Evolutionary conservation across 2,888 invertebrate genomes (phyloP).

Genomic region (Gibbula magus): DNA sequence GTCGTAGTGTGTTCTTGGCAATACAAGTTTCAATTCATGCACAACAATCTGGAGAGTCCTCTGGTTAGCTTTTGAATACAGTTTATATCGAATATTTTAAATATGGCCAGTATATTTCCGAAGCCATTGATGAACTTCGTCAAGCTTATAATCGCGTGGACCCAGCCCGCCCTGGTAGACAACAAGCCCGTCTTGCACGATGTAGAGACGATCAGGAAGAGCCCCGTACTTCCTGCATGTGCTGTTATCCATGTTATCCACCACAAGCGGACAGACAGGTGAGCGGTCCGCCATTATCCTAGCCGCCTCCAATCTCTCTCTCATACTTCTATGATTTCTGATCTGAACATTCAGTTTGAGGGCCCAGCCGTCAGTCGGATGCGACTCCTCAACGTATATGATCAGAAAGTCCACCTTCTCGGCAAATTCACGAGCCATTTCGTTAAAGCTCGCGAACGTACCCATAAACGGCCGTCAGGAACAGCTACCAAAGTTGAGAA

Average conservation of each 20-base stretch:
- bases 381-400: constrained; percentile 70
- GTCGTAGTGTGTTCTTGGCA: too few relatives aligned
- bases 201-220: constrained; percentile 63
- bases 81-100: too few relatives aligned
- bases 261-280: constrained; percentile 50
- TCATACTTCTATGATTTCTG: constrained; percentile 42
- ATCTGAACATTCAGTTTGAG: constrained; percentile 38
- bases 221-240: constrained; percentile 59
- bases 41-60: too few relatives aligned
- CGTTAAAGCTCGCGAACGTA: constrained; percentile 58
- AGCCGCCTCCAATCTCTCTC: constrained; percentile 58
- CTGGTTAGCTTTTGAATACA: too few relatives aligned
- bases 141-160: constrained; percentile 53
- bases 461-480: constrained; percentile 70
- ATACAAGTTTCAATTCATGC: too few relatives aligned
- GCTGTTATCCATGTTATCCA: constrained; percentile 60
- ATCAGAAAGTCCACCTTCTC: constrained; percentile 62
- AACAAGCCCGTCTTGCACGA: constrained; percentile 53
- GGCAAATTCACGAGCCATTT: constrained; percentile 54
- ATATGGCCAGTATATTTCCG: constrained; percentile 26
- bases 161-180: constrained; percentile 60
- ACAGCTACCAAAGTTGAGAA: constrained; percentile 70
- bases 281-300: constrained; percentile 34
- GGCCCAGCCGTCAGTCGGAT: constrained; percentile 66
- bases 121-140: constrained; percentile 61